Evolutionary conservation across 1,140 invertebrate genomes (phyloP).

Genomic region (Melitaea cinxia): DNA sequence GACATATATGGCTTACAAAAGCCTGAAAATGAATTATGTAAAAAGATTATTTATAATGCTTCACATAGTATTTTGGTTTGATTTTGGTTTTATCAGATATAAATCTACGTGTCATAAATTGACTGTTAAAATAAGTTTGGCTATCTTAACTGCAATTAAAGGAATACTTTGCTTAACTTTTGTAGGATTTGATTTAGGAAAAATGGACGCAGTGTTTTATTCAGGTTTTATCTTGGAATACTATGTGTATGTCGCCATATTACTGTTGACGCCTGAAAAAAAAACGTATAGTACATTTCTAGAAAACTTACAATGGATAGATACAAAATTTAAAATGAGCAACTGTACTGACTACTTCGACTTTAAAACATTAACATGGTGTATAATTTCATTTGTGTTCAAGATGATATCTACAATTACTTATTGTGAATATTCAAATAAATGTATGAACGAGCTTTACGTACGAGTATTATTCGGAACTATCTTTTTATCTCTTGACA

Average conservation of each 20-base stretch:
- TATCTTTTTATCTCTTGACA: constrained; percentile 8
- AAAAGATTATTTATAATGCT: constrained; percentile 17
- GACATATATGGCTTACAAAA: too few relatives aligned
- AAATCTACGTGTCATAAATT: not conserved
- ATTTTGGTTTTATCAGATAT: constrained; percentile 16
- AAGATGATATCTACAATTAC: not conserved
- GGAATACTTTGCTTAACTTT: not conserved
- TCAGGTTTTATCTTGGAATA: not conserved
- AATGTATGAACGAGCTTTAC: not conserved
- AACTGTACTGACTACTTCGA: not conserved
- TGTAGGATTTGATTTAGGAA: not conserved
- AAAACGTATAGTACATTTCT: constrained; percentile 10
- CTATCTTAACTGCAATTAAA: not conserved
- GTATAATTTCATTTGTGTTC: not conserved
- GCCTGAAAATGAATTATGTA: not conserved
- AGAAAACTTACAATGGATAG: not conserved
- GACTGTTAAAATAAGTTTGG: not conserved
- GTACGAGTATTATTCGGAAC: not conserved
- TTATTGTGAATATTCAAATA: not conserved
- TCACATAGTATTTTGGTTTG: constrained; percentile 1
- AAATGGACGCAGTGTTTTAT: not conserved
- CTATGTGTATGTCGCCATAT: constrained; percentile 7
- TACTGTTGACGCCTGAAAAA: not conserved
- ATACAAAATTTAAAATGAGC: not conserved
- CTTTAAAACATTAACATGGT: not conserved